These are phyloP conservation scores for Drosophila nigromelanica DNA, from an alignment of 1,140 invertebrate genomes.

Conservation along the genomic window DNA sequence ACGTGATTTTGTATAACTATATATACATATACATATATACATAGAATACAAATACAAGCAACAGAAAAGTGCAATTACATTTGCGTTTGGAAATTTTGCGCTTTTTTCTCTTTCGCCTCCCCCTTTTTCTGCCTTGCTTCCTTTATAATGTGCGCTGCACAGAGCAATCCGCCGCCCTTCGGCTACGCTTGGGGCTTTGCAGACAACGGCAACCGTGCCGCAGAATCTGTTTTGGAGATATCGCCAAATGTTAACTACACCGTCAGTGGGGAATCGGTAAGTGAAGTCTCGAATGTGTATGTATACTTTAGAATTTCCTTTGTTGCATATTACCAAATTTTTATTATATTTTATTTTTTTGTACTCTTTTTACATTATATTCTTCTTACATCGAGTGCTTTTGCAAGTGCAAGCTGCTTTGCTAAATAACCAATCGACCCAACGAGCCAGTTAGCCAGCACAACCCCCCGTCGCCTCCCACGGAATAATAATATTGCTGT, in stretches of 20 bases:
- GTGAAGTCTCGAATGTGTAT: constrained; percentile 52
- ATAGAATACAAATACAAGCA: constrained; percentile 79
- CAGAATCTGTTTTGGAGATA: constrained; percentile 83
- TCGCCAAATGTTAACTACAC: constrained; percentile 84
- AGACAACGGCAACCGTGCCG: constrained; percentile 77
- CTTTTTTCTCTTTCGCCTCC: constrained; percentile 78
- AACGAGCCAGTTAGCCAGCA: constrained; percentile 36
- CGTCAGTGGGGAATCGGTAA: constrained; percentile 83
- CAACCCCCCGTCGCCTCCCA: constrained; percentile 34
- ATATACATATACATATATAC: constrained; percentile 75
- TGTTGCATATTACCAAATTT: constrained; percentile 42
- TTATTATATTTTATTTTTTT: constrained; percentile 1
- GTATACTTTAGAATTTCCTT: constrained; percentile 53
- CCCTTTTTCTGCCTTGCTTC: constrained; percentile 58
- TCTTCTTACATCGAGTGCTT: constrained; percentile 42
- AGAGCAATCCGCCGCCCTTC: constrained; percentile 82
- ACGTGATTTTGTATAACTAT: constrained; percentile 77
- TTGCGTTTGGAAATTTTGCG: constrained; percentile 82
- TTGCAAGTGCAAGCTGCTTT: constrained; percentile 72
- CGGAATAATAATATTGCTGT: constrained; percentile 65
- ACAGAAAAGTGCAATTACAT: constrained; percentile 82
- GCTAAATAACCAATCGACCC: constrained; percentile 58
- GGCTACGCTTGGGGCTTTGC: constrained; percentile 83
- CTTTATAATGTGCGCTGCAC: constrained; percentile 83
- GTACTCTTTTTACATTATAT: constrained; percentile 24